Conservation (phyloP, 2,113 vertebrate species). For the Cyprinodon tularosa region DNA sequence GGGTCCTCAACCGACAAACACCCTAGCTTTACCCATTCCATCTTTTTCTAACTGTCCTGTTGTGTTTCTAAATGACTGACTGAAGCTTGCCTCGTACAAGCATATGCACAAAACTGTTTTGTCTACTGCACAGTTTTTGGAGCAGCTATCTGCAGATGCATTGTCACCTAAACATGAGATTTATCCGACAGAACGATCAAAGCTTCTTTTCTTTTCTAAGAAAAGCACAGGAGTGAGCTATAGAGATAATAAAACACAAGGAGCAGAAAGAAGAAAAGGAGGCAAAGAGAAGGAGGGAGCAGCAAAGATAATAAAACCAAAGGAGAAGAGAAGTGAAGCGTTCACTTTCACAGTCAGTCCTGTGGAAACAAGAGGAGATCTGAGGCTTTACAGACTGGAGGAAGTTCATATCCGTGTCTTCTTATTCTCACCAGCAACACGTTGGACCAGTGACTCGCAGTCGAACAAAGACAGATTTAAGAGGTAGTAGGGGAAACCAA, state of each 20-base stretch:
- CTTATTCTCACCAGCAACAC: constrained; percentile 12
- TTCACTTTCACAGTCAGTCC: constrained; percentile 36
- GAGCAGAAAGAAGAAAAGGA: neutral
- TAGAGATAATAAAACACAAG: neutral
- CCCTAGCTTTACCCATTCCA: too few relatives aligned
- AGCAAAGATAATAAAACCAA: constrained; percentile 7
- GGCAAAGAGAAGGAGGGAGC: neutral
- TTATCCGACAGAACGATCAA: constrained; percentile 21
- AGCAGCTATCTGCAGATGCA: neutral
- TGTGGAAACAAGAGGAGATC: constrained; percentile 47
- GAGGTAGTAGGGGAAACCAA: constrained; percentile 38
- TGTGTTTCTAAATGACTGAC: neutral
- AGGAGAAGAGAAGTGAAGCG: constrained; percentile 40
- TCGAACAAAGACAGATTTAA: constrained; percentile 78
- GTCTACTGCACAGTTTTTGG: neutral
- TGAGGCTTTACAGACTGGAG: constrained; percentile 53
- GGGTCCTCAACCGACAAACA: too few relatives aligned
- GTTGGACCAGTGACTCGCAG: constrained; percentile 56
- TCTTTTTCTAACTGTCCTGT: neutral
- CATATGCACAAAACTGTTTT: neutral
- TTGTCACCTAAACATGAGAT: neutral
- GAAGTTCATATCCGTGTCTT: constrained; percentile 58
- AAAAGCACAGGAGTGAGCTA: neutral
- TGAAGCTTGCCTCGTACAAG: neutral
- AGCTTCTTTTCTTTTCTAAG: constrained; percentile 2